phyloP scores from a whole-genome alignment of 2,113 vertebrate genomes.

The Trichomycterus rosablanca region DNA sequence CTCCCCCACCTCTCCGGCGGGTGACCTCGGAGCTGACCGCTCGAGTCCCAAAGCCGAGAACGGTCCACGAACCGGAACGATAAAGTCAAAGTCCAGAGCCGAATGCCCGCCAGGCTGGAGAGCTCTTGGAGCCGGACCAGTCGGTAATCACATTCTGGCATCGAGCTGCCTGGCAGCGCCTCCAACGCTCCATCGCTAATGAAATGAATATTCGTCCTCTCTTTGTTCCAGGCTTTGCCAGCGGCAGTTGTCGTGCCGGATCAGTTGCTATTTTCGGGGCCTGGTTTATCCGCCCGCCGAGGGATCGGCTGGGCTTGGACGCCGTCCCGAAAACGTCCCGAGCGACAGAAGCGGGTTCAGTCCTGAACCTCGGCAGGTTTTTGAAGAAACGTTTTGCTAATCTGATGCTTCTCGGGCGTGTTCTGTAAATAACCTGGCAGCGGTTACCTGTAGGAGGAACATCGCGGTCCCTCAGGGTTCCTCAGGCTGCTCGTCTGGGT shows the following conservation, averaged over 20 bases:
- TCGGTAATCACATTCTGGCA: constrained; percentile 12
- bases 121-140: not conserved
- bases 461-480: no score
- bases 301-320: not conserved
- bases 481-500: no score
- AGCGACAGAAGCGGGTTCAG: not conserved
- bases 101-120: not conserved
- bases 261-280: not conserved
- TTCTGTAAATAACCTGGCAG: no score
- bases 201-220: not conserved
- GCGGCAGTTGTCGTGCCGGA: not conserved
- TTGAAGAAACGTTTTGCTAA: no score
- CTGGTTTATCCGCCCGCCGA: not conserved
- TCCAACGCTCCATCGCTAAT: not conserved
- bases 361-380: no score
- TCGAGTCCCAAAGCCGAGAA: no score
- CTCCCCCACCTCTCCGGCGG: no score
- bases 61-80: no score
- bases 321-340: not conserved
- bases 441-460: no score
- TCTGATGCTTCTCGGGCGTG: no score
- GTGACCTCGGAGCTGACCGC: no score
- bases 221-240: not conserved
- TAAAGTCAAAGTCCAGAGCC: constrained; percentile 5
- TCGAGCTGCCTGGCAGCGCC: not conserved